Percentiles rank a stretch among this genome's conserved stretches.
These are phyloP conservation scores for Todiramphus chloris DNA, from an alignment of 2,113 vertebrate genomes.

Conservation along the genomic window DNA sequence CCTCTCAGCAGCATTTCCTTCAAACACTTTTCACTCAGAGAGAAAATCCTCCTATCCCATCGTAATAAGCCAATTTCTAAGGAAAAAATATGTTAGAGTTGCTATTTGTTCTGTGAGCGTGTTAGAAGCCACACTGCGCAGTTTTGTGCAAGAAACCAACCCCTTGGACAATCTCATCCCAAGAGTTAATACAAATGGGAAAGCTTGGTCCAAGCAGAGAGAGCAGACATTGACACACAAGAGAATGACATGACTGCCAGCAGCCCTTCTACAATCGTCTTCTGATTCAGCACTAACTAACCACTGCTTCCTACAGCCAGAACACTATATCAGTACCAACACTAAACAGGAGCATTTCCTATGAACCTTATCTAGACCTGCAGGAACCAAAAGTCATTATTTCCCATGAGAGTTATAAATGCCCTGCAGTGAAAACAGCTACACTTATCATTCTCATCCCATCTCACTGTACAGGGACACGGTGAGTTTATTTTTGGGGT, in stretches of 20 bases:
- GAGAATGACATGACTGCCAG: not conserved
- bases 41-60: not conserved
- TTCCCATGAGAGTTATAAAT: not conserved
- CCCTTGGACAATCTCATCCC: not conserved
- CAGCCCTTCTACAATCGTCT: not conserved
- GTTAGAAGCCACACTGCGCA: not conserved
- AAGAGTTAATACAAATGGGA: not conserved
- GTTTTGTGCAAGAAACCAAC: not conserved
- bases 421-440: not conserved
- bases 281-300: not conserved
- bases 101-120: not conserved
- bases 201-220: not conserved
- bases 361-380: not conserved
- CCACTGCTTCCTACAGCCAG: not conserved
- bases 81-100: not conserved
- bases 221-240: not conserved
- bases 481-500: not conserved
- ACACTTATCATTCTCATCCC: not conserved
- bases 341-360: not conserved
- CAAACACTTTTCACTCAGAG: not conserved
- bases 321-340: not conserved
- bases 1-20: not conserved
- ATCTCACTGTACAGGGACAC: not conserved
- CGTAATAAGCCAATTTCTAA: not conserved
- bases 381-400: not conserved